Evolutionary conservation across 2,888 invertebrate species (phyloP).

Genomic region (Drosophila pseudotalamancana): DNA sequence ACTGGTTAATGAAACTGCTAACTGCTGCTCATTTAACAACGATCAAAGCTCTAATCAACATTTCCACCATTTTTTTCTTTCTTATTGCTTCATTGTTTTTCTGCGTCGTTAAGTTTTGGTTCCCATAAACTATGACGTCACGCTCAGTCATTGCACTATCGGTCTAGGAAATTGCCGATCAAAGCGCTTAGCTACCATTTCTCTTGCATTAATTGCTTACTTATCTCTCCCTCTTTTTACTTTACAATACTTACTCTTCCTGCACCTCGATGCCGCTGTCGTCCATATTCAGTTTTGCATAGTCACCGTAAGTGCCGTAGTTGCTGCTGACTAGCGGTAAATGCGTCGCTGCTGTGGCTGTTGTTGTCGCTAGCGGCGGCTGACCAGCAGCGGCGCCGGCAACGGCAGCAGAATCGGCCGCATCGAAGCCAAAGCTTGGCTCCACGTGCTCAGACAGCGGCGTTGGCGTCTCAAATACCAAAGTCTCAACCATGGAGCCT

Average conservation of each 20-base stretch:
- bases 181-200: not conserved
- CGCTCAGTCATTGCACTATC: not conserved
- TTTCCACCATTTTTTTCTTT: not conserved
- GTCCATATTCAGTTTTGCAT: constrained; percentile 78
- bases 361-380: constrained; percentile 77
- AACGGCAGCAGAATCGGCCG: constrained; percentile 52
- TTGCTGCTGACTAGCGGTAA: constrained; percentile 53
- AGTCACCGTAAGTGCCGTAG: constrained; percentile 48
- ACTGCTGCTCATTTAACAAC: not conserved
- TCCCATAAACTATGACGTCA: constrained; percentile 40
- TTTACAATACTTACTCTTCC: constrained; percentile 83
- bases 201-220: constrained; percentile 13
- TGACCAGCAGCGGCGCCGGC: constrained; percentile 49
- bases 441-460: constrained; percentile 87
- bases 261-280: constrained; percentile 84
- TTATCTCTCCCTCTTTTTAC: not conserved
- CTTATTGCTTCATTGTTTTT: not conserved
- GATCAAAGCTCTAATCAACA: not conserved
- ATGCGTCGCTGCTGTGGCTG: constrained; percentile 76
- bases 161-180: not conserved
- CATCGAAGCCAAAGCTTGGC: constrained; percentile 82
- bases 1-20: not conserved
- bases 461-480: constrained; percentile 93
- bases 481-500: constrained; percentile 97
- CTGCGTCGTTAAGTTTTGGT: not conserved